A percentile compares a stretch with the other conserved stretches of the same genome.
Conservation (phyloP, 2,888 invertebrate genomes). For the Andrena marginata region DNA sequence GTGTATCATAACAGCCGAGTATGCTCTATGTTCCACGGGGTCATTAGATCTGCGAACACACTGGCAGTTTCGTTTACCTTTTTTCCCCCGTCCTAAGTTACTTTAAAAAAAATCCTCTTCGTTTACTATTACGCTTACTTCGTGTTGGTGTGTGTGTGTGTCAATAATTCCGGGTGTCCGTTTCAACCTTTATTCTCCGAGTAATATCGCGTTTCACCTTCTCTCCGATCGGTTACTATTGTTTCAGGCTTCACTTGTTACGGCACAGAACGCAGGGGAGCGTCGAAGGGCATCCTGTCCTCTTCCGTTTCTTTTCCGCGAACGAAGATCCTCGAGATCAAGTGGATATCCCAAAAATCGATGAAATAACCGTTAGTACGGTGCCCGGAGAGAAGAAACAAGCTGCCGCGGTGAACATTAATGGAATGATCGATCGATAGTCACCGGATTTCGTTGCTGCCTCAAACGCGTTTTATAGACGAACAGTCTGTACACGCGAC, state of each 20-base stretch:
- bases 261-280: background rate
- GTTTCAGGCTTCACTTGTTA: slow-evolving; percentile 26
- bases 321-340: slow-evolving; percentile 9
- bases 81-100: background rate
- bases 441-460: slow-evolving; percentile 45
- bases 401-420: slow-evolving; percentile 40
- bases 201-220: background rate
- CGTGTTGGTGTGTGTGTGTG: background rate
- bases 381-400: slow-evolving; percentile 31
- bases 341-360: slow-evolving; percentile 8
- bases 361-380: slow-evolving; percentile 18
- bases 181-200: background rate
- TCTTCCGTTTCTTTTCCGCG: background rate
- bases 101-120: background rate
- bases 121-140: background rate
- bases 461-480: slow-evolving; percentile 52
- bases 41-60: slow-evolving; percentile 30
- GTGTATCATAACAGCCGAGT: slow-evolving; percentile 36
- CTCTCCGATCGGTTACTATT: background rate
- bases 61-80: slow-evolving; percentile 45
- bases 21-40: slow-evolving; percentile 13
- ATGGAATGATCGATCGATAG: slow-evolving; percentile 50
- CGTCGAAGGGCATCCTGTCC: slow-evolving; percentile 1
- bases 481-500: slow-evolving; percentile 59
- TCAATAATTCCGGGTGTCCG: background rate